phyloP scores from a whole-genome alignment of 2,888 invertebrate genomes.

The Polyommatus icarus region DNA sequence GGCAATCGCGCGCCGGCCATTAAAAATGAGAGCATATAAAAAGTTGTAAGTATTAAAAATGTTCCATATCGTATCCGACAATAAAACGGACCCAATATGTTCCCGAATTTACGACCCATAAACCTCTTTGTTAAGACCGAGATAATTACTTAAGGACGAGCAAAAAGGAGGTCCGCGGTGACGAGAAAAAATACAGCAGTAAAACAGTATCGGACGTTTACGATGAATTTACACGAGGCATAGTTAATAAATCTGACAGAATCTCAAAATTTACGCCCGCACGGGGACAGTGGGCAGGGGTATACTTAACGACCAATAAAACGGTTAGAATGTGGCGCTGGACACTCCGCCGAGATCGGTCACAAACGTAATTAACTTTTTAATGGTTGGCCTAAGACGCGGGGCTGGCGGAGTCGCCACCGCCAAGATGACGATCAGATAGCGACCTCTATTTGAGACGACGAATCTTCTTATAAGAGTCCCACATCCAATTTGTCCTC shows the following conservation, averaged over 20 bases:
- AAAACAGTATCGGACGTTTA: conserved; percentile 74
- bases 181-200: conserved; percentile 47
- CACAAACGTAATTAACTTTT: conserved; percentile 62
- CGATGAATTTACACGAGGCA: conserved; percentile 75
- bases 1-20: background rate
- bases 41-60: conserved; percentile 15
- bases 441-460: background rate
- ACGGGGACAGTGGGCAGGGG: conserved; percentile 56
- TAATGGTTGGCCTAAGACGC: conserved; percentile 35
- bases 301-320: conserved; percentile 61
- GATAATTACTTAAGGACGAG: conserved; percentile 25
- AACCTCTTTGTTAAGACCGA: conserved; percentile 29
- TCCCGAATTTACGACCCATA: conserved; percentile 27
- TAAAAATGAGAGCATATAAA: conserved; percentile 27
- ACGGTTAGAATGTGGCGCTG: conserved; percentile 57
- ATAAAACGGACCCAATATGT: conserved; percentile 27
- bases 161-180: conserved; percentile 23
- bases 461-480: background rate
- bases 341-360: conserved; percentile 59
- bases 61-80: conserved; percentile 17
- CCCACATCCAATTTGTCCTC: background rate
- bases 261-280: conserved; percentile 68
- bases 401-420: background rate
- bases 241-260: conserved; percentile 76
- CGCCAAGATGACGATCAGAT: background rate